Base-by-base conservation (phyloP, 2,888 invertebrate species). In the Machimus rusticus region DNA sequence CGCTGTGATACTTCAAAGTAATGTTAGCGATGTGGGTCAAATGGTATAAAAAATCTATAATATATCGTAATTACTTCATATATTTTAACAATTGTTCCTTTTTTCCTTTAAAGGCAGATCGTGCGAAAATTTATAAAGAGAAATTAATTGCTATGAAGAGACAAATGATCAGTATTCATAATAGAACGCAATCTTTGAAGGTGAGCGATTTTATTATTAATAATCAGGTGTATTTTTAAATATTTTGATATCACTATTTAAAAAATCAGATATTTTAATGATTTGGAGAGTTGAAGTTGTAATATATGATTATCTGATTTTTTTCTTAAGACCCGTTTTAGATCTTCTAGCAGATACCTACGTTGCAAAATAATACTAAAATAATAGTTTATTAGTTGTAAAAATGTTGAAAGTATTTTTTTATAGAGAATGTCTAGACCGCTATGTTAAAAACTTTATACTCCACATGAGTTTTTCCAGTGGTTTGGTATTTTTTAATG, bases 111-210 rank as follows among this genome's bases (percentile, higher is more conserved):
- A 87, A 92, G 92, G 92, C 92, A 91, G 90, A 90, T 88, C 90
- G 90, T 86, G 91, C 92, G 14, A 92, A 91, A 89, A 87, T 90
- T 34, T 92, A 92, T 89, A 90, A 91, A 82, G 92, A 92, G 28
- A 92, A 92, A 88, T 89, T 92, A 86, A 88, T 91, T 16, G 90
- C 90, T 90, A 91, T 92, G 86, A 92, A 91, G 88, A 92, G 91
- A 86, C 91, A 92, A 90, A 92, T 92, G 92, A 91, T 91, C 81
- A 90, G 87, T 43, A 91, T 92, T 89, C 92, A 92, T 89, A 92
- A 92, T 85, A 91, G 91, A 43, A 91, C 91, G 31, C 92, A 91
- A 89, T 90, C 89, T 2, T 89, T 92, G 39, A 92, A 92, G 91
- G 92, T 92, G 88, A 66, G 66, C 1, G 1, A 23, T 23, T 89